These are phyloP conservation scores for Ammodytes marinus DNA, from an alignment of 2,113 vertebrate genomes.

Conservation along the genomic window DNA sequence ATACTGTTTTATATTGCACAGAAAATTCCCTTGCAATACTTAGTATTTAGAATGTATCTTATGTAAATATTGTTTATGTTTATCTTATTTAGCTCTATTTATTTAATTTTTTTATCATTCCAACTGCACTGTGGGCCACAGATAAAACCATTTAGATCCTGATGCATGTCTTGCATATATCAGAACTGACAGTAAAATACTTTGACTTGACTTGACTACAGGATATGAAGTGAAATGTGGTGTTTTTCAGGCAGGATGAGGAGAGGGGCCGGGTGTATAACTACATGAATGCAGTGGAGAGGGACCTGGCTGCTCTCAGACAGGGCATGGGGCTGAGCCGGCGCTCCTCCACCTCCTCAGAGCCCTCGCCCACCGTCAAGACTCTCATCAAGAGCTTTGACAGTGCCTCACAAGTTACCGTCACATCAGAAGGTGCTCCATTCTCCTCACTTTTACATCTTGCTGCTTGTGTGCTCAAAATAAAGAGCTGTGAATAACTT, in stretches of 20 bases:
- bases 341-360: slow-evolving; percentile 93
- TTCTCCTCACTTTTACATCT: background rate
- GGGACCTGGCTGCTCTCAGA: slow-evolving; percentile 93
- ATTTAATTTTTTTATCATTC: too few species aligned
- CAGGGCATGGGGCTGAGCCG: slow-evolving; percentile 96
- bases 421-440: background rate
- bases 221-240: background rate
- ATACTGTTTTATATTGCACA: too few species aligned
- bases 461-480: background rate
- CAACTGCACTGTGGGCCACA: too few species aligned
- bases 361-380: slow-evolving; percentile 96
- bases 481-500: too few species aligned
- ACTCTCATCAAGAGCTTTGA: slow-evolving; percentile 98
- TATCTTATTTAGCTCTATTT: too few species aligned
- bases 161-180: too few species aligned
- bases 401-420: slow-evolving; percentile 93
- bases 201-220: too few species aligned
- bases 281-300: slow-evolving; percentile 97
- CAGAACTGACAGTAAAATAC: too few species aligned
- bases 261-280: slow-evolving; percentile 96
- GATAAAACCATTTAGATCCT: too few species aligned
- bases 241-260: slow-evolving; percentile 90
- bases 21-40: too few species aligned
- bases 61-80: too few species aligned
- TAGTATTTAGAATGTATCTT: too few species aligned